A percentile compares a stretch with the other conserved stretches of the same genome.
Evolutionary conservation across 2,113 vertebrate species (phyloP).

Genomic region (Rallus limicola): DNA sequence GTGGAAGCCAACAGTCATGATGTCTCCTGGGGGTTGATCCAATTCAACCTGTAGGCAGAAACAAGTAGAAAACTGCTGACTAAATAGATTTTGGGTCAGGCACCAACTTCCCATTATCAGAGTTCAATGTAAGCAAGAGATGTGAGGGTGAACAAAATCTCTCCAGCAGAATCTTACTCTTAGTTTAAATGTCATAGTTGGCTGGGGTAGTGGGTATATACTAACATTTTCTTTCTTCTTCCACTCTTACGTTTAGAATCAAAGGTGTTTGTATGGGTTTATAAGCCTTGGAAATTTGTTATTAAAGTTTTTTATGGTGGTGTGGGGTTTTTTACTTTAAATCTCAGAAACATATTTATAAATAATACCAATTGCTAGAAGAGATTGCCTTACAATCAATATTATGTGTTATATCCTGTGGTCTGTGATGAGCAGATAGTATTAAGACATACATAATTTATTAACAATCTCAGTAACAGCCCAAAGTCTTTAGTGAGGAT

Average conservation of each 20-base stretch:
- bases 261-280: neutral
- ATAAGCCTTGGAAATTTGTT: neutral
- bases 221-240: neutral
- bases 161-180: neutral
- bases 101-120: neutral
- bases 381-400: constrained; percentile 3
- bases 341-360: neutral
- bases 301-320: neutral
- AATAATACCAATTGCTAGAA: neutral
- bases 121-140: neutral
- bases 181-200: neutral
- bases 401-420: neutral
- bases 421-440: neutral
- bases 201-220: neutral
- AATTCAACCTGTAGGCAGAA: neutral
- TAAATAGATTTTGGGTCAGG: neutral
- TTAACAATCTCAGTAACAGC: neutral
- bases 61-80: neutral
- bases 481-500: neutral
- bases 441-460: constrained; percentile 24
- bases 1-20: neutral
- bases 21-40: neutral
- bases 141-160: neutral
- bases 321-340: neutral
- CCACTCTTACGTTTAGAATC: neutral